Evolutionary conservation across 2,797 vertebrate genomes (phyloP).

Genomic region (Thamnophis elegans): DNA sequence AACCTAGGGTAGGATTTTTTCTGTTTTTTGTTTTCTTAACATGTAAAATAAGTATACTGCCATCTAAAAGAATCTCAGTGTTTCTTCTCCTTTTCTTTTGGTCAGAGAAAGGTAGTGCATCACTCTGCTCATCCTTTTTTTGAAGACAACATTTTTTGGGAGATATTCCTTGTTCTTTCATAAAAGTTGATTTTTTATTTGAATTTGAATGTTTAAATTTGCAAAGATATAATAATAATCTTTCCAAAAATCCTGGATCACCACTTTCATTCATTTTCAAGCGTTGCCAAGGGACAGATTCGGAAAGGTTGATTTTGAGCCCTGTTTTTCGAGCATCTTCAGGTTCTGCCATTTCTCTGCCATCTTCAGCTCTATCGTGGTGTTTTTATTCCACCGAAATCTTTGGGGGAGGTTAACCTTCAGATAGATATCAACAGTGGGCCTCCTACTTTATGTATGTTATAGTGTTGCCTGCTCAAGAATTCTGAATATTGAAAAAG

Average conservation of each 20-base stretch:
- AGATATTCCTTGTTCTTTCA: background rate
- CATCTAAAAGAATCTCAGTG: background rate
- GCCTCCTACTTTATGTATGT: background rate
- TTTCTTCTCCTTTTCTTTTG: background rate
- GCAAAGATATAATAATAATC: background rate
- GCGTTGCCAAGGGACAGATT: background rate
- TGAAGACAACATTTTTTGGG: background rate
- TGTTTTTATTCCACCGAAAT: background rate
- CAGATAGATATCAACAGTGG: background rate
- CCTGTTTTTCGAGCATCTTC: background rate
- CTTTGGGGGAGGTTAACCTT: background rate
- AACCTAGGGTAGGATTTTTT: background rate
- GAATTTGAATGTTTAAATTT: background rate
- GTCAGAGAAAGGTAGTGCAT: background rate
- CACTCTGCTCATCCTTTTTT: background rate
- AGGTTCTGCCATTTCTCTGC: background rate
- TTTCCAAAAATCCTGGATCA: background rate
- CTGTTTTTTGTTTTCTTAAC: background rate
- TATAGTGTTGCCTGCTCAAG: background rate
- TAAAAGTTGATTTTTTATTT: background rate
- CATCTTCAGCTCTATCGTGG: background rate
- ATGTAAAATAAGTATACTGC: background rate
- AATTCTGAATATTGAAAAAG: rapidly evolving
- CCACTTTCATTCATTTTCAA: background rate
- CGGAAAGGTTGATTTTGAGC: background rate